Percentiles rank a stretch among this genome's conserved stretches.
Evolutionary conservation across 2,113 vertebrate species (phyloP).

Genomic region (Mesitornis unicolor): DNA sequence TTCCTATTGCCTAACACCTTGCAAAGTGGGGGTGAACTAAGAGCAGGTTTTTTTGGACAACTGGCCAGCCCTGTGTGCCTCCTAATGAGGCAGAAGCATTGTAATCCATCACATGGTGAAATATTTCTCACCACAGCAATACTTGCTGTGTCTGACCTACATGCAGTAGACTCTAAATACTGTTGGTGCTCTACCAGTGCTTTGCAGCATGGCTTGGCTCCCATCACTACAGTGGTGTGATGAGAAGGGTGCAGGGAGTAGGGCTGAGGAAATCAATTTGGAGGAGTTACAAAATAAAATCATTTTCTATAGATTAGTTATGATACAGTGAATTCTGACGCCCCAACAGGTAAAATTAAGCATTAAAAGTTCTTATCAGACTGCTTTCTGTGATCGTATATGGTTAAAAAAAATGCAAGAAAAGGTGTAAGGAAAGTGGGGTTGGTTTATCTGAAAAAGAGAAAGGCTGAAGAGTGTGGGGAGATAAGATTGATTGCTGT

Average conservation of each 20-base stretch:
- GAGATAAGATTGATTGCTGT: background rate
- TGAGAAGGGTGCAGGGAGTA: background rate
- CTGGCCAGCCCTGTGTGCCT: background rate
- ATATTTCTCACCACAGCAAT: background rate
- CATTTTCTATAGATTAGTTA: background rate
- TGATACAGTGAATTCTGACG: background rate
- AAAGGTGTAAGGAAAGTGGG: background rate
- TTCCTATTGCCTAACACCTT: background rate
- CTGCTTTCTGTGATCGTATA: background rate
- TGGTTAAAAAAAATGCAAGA: background rate
- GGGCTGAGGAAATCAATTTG: background rate
- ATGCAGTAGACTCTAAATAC: background rate
- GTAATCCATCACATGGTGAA: background rate
- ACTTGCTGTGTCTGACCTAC: background rate
- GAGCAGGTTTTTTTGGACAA: background rate
- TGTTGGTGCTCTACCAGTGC: background rate
- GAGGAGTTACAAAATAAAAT: accelerated
- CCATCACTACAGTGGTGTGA: background rate
- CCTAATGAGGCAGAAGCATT: background rate
- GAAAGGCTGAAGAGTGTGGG: background rate
- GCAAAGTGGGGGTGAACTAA: background rate
- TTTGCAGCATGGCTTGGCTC: background rate
- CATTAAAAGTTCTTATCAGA: background rate
- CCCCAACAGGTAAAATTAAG: background rate
- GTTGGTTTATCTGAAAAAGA: background rate